Evolutionary conservation across 2,113 vertebrate genomes (phyloP).

Genomic region (Leptocoma aspasia): DNA sequence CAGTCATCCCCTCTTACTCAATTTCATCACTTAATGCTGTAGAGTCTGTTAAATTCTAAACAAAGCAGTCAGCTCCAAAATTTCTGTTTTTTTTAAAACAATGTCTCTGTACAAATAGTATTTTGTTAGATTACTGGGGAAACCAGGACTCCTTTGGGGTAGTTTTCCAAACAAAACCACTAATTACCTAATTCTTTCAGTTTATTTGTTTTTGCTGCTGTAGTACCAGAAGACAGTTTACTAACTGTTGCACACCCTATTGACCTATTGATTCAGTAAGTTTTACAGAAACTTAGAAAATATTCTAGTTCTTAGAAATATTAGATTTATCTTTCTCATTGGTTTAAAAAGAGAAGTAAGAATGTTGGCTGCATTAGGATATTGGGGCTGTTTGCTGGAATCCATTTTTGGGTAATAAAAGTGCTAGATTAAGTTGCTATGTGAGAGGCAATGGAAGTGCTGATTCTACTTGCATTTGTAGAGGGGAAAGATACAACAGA

Average conservation of each 20-base stretch:
- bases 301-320: neutral
- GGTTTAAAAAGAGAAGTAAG: neutral
- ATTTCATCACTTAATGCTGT: neutral
- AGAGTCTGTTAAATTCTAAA: neutral
- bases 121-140: neutral
- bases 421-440: neutral
- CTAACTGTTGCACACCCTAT: neutral
- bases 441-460: neutral
- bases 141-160: neutral
- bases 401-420: neutral
- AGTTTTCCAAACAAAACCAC: neutral
- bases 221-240: neutral
- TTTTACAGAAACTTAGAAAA: neutral
- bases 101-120: neutral
- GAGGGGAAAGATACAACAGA: neutral
- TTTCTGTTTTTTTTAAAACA: neutral
- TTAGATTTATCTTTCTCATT: neutral
- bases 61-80: fast-evolving
- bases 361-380: neutral
- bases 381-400: neutral
- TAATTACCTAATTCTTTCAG: neutral
- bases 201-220: neutral
- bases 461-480: neutral
- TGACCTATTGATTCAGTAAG: neutral
- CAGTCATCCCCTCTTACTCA: neutral